Base-by-base conservation (phyloP, 2,888 invertebrate species). In the Megamerina dolium region DNA sequence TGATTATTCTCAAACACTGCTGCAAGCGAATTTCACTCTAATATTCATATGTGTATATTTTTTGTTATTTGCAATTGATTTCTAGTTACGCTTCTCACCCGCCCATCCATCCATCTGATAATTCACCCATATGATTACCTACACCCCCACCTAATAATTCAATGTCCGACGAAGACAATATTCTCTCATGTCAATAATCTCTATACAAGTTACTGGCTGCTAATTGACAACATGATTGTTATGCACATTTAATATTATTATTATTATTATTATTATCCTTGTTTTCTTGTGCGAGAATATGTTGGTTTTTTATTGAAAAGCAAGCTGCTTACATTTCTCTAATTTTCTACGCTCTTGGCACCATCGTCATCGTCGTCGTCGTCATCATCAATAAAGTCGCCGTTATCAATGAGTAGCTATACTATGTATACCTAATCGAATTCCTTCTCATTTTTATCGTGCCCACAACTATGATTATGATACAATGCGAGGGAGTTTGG, bases 141-240 rank as follows among this genome's bases (percentile, higher is more conserved):
- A 19, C n/a, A n/a, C n/a, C n/a, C n/a, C n/a, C n/a, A n/a, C n/a
- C n/a, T n/a, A n/a, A n/a, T n/a, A n/a, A n/a, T n/a, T n/a, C n/a
- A n/a, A n/a, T n/a, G n/a, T n/a, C n/a, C n/a, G n/a, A n/a, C n/a
- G n/a, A n/a, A n/a, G n/a, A n/a, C n/a, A n/a, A n/a, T n/a, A n/a
- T n/a, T n/a, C n/a, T n/a, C n/a, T n/a, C n/a, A n/a, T n/a, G n/a
- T n/a, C n/a, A n/a, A n/a, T n/a, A n/a, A n/a, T n/a, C n/a, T n/a
- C n/a, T n/a, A n/a, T n/a, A n/a, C n/a, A n/a, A n/a, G n/a, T n/a
- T n/a, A n/a, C n/a, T n/a, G n/a, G n/a, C n/a, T n/a, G n/a, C n/a
- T 55, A 55, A 55, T 55, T 55, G 54, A 54, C 50, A 50, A 54
- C 48, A 51, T 46, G 41, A 52, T 50, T 49, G 49, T 37, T 48